Conservation (phyloP, 2,888 invertebrate species). For the Encarsia formosa region DNA sequence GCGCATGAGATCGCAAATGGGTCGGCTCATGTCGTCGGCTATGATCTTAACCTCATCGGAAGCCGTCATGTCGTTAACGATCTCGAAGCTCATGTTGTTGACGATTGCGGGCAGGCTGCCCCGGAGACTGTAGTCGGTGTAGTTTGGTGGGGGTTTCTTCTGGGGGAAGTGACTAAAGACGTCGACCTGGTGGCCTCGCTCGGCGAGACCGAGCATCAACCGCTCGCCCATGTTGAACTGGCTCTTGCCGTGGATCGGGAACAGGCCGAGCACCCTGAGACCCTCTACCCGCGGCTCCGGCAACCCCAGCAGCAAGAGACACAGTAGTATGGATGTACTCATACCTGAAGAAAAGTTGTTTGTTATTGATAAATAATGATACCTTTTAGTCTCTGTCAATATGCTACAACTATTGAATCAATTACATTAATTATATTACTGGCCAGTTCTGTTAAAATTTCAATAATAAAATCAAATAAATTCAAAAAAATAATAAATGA, state of each 20-base stretch:
- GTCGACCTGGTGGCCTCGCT: slow-evolving; percentile 53
- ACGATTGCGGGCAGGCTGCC: slow-evolving; percentile 29
- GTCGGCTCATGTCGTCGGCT: neutral
- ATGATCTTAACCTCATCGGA: neutral
- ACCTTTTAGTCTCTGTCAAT: too few relatives aligned
- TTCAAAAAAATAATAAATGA: too few relatives aligned
- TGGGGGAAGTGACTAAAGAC: slow-evolving; percentile 41
- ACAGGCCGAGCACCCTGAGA: slow-evolving; percentile 52
- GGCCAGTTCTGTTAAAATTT: too few relatives aligned
- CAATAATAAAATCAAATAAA: too few relatives aligned
- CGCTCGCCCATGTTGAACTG: slow-evolving; percentile 52
- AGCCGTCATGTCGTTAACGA: slow-evolving; percentile 8
- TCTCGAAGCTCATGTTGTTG: slow-evolving; percentile 37
- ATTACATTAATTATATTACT: too few relatives aligned
- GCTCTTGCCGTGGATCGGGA: slow-evolving; percentile 52
- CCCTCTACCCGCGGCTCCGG: neutral
- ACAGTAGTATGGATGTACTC: too few relatives aligned
- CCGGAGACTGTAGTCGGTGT: slow-evolving; percentile 34
- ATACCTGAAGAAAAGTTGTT: too few relatives aligned
- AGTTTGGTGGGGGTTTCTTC: slow-evolving; percentile 37
- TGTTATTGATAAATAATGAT: too few relatives aligned
- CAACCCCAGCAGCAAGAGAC: neutral
- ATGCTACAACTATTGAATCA: too few relatives aligned
- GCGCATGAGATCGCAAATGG: slow-evolving; percentile 19
- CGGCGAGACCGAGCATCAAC: slow-evolving; percentile 50